Evolutionary conservation across 53 echinoderm and acorn worm species (phyloP).

Genomic region (Pentamera pediparva): DNA sequence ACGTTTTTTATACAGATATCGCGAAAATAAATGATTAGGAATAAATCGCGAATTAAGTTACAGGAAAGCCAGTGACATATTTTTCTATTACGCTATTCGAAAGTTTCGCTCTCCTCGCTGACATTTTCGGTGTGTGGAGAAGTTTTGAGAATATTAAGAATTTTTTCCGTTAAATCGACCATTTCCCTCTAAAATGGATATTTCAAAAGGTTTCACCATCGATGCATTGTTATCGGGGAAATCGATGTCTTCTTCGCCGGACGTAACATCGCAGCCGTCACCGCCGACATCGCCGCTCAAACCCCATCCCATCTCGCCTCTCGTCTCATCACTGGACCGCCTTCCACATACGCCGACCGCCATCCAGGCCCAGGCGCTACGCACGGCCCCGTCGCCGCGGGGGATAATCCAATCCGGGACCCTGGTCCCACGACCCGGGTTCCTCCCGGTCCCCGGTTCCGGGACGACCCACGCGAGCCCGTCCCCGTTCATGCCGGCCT

Average conservation of each 20-base stretch:
- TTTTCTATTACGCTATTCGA: background rate
- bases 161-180: background rate
- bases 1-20: background rate
- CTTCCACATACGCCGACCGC: slow-evolving; percentile 37
- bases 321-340: slow-evolving; percentile 17
- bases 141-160: background rate
- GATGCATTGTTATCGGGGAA: slow-evolving; percentile 84
- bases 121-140: background rate
- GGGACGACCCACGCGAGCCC: slow-evolving; percentile 36
- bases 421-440: slow-evolving; percentile 85
- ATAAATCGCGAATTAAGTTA: background rate
- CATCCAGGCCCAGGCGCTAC: slow-evolving; percentile 51
- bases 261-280: slow-evolving; percentile 4
- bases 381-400: slow-evolving; percentile 38
- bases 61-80: background rate
- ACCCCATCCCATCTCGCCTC: slow-evolving; percentile 23
- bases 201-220: slow-evolving; percentile 83
- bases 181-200: slow-evolving; percentile 80
- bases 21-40: background rate
- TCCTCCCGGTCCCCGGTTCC: slow-evolving; percentile 66
- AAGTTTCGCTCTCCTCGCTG: background rate
- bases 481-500: slow-evolving; percentile 73
- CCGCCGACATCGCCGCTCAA: slow-evolving; percentile 43
- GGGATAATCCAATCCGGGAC: slow-evolving; percentile 56
- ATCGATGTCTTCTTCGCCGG: slow-evolving; percentile 33